Evolutionary conservation across 2,113 vertebrate species (phyloP).

Genomic region (Corvus hawaiiensis): DNA sequence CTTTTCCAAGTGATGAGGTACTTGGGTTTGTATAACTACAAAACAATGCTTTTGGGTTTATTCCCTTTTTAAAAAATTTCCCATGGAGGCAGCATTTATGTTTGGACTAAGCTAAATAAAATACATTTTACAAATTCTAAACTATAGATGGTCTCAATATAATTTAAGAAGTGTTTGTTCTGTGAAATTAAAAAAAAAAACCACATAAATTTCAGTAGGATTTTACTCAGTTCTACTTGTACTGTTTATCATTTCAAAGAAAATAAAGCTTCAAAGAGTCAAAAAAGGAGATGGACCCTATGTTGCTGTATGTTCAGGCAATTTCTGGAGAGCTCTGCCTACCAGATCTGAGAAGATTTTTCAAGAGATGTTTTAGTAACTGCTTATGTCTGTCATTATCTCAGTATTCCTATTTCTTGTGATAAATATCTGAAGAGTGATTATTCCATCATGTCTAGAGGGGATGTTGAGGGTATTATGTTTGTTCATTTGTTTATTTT

Average conservation of each 20-base stretch:
- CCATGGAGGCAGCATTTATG: neutral
- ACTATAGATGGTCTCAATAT: neutral
- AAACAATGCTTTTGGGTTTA: neutral
- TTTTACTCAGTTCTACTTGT: neutral
- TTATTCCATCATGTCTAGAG: neutral
- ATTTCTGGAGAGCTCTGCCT: neutral
- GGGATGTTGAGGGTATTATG: neutral
- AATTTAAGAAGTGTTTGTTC: neutral
- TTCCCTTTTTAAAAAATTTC: neutral
- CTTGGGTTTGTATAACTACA: neutral
- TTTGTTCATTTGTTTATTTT: neutral
- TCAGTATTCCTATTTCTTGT: neutral
- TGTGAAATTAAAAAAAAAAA: neutral
- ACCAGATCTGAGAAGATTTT: neutral
- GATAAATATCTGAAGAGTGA: neutral
- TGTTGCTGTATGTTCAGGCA: neutral
- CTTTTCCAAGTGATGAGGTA: neutral
- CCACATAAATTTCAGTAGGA: neutral
- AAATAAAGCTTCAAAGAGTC: neutral
- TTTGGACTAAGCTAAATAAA: neutral
- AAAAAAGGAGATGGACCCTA: neutral
- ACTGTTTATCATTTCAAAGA: neutral
- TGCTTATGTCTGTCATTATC: neutral
- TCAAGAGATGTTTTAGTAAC: neutral
- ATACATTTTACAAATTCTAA: neutral